A percentile compares a stretch with the other conserved stretches of the same genome.
Evolutionary conservation across 2,113 vertebrate genomes (phyloP).

Genomic region (Macaca nemestrina): DNA sequence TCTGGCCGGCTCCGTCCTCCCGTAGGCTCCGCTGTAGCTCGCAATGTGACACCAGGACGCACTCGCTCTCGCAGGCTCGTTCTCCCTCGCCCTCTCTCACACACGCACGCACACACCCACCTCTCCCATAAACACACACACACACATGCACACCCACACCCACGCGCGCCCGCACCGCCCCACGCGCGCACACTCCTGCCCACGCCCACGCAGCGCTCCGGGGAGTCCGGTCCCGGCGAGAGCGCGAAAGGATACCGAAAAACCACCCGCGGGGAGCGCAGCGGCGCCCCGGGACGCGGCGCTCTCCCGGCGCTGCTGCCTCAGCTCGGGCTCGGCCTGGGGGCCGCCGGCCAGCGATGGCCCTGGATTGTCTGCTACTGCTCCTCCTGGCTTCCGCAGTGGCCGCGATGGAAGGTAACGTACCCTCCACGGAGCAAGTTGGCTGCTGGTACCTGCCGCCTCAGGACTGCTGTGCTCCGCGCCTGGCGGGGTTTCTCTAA

Average conservation of each 20-base stretch:
- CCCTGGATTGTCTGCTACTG: conserved; percentile 84
- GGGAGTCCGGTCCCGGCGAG: conserved; percentile 69
- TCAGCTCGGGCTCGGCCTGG: conserved; percentile 64
- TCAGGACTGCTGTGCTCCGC: background rate
- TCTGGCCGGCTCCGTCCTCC: conserved; percentile 72
- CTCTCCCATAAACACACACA: conserved; percentile 78
- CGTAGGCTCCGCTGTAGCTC: conserved; percentile 77
- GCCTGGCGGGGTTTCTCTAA: background rate
- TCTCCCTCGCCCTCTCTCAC: conserved; percentile 54
- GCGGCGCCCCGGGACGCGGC: conserved; percentile 76
- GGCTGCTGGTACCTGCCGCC: background rate
- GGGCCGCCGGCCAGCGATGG: conserved; percentile 79
- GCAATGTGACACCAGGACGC: conserved; percentile 83
- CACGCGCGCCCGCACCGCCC: conserved; percentile 82
- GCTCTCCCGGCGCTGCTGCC: conserved; percentile 69
- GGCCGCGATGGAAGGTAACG: conserved; percentile 87
- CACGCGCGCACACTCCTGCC: conserved; percentile 73
- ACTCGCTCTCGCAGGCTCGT: conserved; percentile 69
- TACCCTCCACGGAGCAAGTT: conserved; percentile 50
- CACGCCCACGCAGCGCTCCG: conserved; percentile 73
- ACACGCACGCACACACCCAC: conserved; percentile 73
- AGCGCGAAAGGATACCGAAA: conserved; percentile 76
- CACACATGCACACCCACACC: conserved; percentile 82
- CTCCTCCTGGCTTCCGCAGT: conserved; percentile 85
- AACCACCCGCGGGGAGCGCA: conserved; percentile 73